Evolutionary conservation across 2,113 vertebrate species (phyloP), one percentile per base, ranked within the genome.

Genomic region (Petaurus breviceps): DNA sequence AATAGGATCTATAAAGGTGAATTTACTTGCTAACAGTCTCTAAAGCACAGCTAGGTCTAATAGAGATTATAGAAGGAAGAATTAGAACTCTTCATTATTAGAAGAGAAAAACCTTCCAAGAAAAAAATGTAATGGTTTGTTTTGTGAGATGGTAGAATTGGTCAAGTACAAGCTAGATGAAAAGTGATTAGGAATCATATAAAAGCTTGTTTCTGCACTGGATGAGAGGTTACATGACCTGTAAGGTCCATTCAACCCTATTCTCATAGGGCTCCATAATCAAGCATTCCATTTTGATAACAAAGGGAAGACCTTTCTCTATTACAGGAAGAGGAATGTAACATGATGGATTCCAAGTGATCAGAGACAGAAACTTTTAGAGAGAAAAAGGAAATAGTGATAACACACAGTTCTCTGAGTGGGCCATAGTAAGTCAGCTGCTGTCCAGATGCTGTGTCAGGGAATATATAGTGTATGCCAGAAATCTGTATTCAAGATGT

Each of bases 381-480:
- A 89, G 3, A 89, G 93, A 92, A 96, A 91, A 55, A 61, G 57
- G n/a, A 28, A 90, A 22, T 37, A 91, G 19, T 47, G 90, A 96
- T 10, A 9, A 93, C 61, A 93, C 95, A 3, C 2, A 43, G n/a
- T 61, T 31, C 43, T 92, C 28, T 55, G 51, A 84, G 14, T 22
- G 47, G 7, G 37, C 23, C 37, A 23, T 23, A 1, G 25, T 6
- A 77, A 55, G 37, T 10, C 91, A 96, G 95, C 61, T 97, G 94
- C 12, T 77, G 37, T 43, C 91, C 96, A 96, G 93, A 97, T 97
- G 95, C 93, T 96, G 96, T 54, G 90, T 93, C 92, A 94, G 89
- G 91, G 22, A 84, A 43, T 57, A 47, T 5, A 19, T 84, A 68
- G 3, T 57, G n/a, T 47, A 93, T 91, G 91, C 95, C 95, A 94